Base-by-base conservation (phyloP, 2,888 invertebrate species). In the Megastigmus dorsalis region DNA sequence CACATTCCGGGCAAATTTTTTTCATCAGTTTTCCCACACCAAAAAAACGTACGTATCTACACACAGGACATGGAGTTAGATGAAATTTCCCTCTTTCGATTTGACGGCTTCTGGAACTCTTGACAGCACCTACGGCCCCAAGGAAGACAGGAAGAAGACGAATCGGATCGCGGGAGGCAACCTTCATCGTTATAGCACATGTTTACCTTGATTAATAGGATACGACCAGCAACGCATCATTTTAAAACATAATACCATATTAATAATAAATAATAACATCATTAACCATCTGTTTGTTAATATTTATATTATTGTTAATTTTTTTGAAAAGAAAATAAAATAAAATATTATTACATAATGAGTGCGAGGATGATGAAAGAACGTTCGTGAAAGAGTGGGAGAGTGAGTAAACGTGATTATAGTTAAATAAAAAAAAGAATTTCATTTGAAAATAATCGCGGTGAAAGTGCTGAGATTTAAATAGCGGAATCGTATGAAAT, bases 301-400 rank as follows among this genome's bases (percentile, higher is more conserved):
- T 74, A 59, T 59, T 59, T 66, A 66, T 66, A 55, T 74, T 60
- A 48, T 1, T 70, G 48, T 65, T 70, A 59, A 65, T 70, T 70
- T 59, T 66, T 66, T 70, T 59, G 30, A n/a, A 45, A 74, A 63
- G 18, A 60, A 48, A 48, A 54, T n/a, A 28, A 54, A n/a, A n/a
- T n/a, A n/a, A n/a, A n/a, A n/a, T n/a, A 45, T 48, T 23, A 65
- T 72, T 9, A 23, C 57, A 57, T 45, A 36, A 59, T 33, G 48
- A 66, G 30, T 71, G 75, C 67, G 55, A 67, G 71, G 28, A 57
- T 71, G 62, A 62, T 71, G 62, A 28, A 60, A 65, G 66, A 67
- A 63, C 30, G 70, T 54, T 52, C 33, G 20, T 55, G 62, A 65
- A 50, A 67, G 70, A 76, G 18, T 65, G 62, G 62, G 43, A 70